Percentiles rank a stretch among this genome's conserved stretches.
phyloP scores from a whole-genome alignment of 2,113 vertebrate species.

The Pygoscelis adeliae region DNA sequence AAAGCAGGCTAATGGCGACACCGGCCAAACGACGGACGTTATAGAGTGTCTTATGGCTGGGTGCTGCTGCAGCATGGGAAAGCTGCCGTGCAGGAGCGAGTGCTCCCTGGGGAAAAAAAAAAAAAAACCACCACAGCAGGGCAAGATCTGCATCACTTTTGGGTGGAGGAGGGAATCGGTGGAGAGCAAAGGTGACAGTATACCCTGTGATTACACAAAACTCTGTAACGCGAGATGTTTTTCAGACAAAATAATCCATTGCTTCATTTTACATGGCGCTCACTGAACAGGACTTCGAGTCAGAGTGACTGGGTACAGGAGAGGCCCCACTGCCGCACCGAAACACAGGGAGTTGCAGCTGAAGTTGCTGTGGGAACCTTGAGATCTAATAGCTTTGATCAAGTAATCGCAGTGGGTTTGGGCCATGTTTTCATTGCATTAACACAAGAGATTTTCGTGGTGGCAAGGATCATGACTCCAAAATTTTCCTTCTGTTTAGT shows the following conservation, averaged over 20 bases:
- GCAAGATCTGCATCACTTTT: rapidly evolving
- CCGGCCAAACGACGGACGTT: rapidly evolving
- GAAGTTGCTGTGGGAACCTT: background rate
- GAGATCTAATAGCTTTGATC: background rate
- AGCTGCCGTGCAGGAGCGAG: rapidly evolving
- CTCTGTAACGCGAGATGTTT: background rate
- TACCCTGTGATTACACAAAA: background rate
- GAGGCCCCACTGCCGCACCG: rapidly evolving
- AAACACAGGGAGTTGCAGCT: rapidly evolving
- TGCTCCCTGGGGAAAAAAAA: too few relatives aligned
- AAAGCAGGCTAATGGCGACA: background rate
- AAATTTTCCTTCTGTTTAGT: background rate
- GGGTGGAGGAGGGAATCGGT: background rate
- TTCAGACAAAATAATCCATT: background rate
- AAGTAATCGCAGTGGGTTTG: background rate
- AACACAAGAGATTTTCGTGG: background rate
- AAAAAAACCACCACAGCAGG: background rate
- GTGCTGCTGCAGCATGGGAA: background rate
- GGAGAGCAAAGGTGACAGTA: background rate
- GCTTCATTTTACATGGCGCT: background rate
- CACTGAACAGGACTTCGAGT: background rate
- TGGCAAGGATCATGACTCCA: rapidly evolving
- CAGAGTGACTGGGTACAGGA: background rate
- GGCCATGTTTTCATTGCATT: background rate
- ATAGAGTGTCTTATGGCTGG: too few relatives aligned